Percentiles rank a stretch among this genome's conserved stretches.
Evolutionary conservation across 2,888 invertebrate species (phyloP).

Genomic region (Lasioglossum marginatum): DNA sequence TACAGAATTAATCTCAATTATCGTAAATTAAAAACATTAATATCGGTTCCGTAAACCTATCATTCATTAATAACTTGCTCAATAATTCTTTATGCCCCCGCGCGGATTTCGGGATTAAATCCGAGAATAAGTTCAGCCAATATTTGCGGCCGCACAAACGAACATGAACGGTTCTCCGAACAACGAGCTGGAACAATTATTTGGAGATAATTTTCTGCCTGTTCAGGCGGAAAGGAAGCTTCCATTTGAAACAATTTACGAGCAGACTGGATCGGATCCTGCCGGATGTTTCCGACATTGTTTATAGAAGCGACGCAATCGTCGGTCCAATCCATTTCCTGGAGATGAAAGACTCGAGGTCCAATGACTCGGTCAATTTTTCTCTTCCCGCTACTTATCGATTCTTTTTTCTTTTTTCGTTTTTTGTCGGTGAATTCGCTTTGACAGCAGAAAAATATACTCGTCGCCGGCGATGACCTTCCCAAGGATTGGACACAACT

Average conservation of each 20-base stretch:
- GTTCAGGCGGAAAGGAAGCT: not conserved
- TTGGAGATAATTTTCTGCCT: not conserved
- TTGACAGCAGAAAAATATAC: constrained; percentile 43
- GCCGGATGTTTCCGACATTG: constrained; percentile 5
- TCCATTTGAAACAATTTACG: constrained; percentile 10
- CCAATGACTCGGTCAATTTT: constrained; percentile 8
- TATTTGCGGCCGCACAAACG: not conserved
- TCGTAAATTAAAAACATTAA: not conserved
- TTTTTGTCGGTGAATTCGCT: constrained; percentile 23
- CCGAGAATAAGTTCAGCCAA: not conserved
- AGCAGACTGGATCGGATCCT: not conserved
- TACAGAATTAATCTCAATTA: not conserved
- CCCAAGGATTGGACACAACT: constrained; percentile 32
- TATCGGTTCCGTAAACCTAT: not conserved
- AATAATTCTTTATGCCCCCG: not conserved
- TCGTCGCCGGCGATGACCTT: constrained; percentile 18
- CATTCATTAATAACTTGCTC: not conserved
- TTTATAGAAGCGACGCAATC: constrained; percentile 9
- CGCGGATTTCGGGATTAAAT: not conserved
- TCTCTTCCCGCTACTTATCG: not conserved
- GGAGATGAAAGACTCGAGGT: constrained; percentile 7
- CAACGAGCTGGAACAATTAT: not conserved
- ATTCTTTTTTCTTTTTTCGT: not conserved
- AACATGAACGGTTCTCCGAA: not conserved
- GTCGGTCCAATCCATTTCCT: not conserved